Base-by-base conservation (phyloP, 2,888 invertebrate species). In the Heliothis peltigera region DNA sequence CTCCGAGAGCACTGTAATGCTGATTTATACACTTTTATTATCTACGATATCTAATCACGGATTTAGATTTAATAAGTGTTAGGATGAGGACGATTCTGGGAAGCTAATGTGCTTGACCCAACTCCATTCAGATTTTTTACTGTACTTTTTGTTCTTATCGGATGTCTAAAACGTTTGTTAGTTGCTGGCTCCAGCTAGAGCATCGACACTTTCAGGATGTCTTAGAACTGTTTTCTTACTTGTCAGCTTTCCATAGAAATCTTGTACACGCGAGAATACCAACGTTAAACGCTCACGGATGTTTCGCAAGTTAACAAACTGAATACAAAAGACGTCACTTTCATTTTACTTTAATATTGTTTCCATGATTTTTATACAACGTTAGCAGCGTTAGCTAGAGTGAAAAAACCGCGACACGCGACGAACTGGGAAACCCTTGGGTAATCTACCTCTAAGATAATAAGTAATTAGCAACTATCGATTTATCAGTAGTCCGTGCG, bases 11-110 rank as follows among this genome's bases (percentile, higher is more conserved):
- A 83, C 84, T 68, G 83, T 83, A 88, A 85, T 68, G 83, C 83
- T 88, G 86, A 89, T 91, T 90, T 88, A 87, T 89, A 89, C 89
- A 88, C 85, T 84, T 84, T 85, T 82, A 85, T 87, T 91, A 91
- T 89, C 89, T 85, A 82, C 84, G 78, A 84, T 84, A 87, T 90
- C 87, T 86, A 86, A 89, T 90, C 88, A 86, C 87, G 87, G 89
- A 89, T 90, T 87, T 86, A 79, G 84, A 85, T 87, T 86, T 75
- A 82, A 85, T 85, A 77, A 73, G 70, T 80, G 70, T 71, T 69
- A 67, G 56, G 70, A 63, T 49, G 63, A 66, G 55, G 70, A 64
- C 51, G 64, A 63, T 72, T 75, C 74, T 65, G 63, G 70, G 79
- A 77, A 75, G 76, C 67, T 75, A 43, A 44, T 73, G 51, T 76